Conservation (phyloP, 2,113 vertebrate genomes). For the Salvelinus fontinalis region DNA sequence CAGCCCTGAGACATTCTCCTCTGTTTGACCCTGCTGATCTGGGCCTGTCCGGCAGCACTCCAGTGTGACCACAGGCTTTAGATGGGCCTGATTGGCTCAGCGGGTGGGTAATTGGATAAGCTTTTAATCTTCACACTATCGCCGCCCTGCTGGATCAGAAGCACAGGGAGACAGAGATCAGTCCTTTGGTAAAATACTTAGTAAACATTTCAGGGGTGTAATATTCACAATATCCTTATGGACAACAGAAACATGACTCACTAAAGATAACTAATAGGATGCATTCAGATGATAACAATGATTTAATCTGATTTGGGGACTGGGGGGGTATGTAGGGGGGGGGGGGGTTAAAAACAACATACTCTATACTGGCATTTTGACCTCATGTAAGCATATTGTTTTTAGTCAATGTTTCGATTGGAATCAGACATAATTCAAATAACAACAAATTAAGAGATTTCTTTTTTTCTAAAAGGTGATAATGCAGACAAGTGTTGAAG, state of each 20-base stretch:
- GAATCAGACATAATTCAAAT: background rate
- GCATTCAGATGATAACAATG: background rate
- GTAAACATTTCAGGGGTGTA: background rate
- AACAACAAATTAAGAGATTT: background rate
- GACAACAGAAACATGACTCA: background rate
- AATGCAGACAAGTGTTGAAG: slow-evolving; percentile 37
- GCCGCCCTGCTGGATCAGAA: slow-evolving; percentile 15
- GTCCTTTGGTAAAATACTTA: slow-evolving; percentile 1
- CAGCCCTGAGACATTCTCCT: slow-evolving; percentile 15
- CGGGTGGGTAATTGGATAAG: slow-evolving; percentile 58
- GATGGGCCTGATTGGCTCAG: slow-evolving; percentile 48
- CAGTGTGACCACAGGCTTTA: slow-evolving; percentile 31
- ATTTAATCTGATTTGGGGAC: background rate
- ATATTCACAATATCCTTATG: background rate
- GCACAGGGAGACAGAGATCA: background rate
- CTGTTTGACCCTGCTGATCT: slow-evolving; percentile 28
- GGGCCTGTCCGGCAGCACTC: slow-evolving; percentile 26
- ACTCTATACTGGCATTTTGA: background rate
- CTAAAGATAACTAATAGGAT: background rate
- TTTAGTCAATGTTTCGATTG: slow-evolving; percentile 1
- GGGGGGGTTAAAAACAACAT: background rate
- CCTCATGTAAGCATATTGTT: background rate
- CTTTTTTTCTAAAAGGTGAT: background rate
- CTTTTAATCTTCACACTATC: slow-evolving; percentile 43
- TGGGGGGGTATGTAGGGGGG: background rate